Base-by-base conservation (phyloP, 1,140 invertebrate species). In the Episyrphus balteatus region DNA sequence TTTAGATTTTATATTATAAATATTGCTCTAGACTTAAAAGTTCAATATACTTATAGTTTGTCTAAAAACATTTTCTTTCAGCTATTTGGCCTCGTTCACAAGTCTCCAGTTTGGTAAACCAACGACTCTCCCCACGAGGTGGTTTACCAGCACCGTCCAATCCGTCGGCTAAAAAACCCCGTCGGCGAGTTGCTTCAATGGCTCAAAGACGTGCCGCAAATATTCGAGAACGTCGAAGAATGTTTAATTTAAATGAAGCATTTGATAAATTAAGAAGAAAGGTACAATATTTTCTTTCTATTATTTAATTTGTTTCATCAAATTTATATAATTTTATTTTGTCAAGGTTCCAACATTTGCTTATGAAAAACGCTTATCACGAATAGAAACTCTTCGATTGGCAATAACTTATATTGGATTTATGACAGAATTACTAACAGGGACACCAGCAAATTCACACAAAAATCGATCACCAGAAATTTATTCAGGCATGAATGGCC, bases 341-440 rank as follows among this genome's bases (percentile, higher is more conserved):
- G 33, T 50, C 15, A 55, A 82, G 79, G 94, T 98, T 11, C 96
- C 96, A 18, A 99, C 96, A 1, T 99, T 99, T 68, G 95, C 96
- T 1, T 99, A 98, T 61, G 96, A 99, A 68, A 98, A 98, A 66
- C 78, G 96, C 0, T 76, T 99, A 0, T 98, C 95, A 0, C 87
- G 96, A 58, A 98, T 99, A 56, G 96, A 99, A 73, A 98, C 96
- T 0, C 73, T 99, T 1, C 80, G 94, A 1, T 71, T 99, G 55
- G 95, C 96, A 9, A 98, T 98, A 54, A 97, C 94, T 10, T 99
- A 99, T 70, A 99, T 99, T 54, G 86, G 88, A 32, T 93, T 99
- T 66, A 94, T 99, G 83, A 82, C 86, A 42, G 92, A 98, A 62
- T 71, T 98, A 11, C 72, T 95, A 2, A 78, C 79, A 40, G 79